A percentile compares a stretch with the other conserved stretches of the same genome.
phyloP scores from a whole-genome alignment of 2,113 vertebrate species.

The Chelonoidis abingdonii region DNA sequence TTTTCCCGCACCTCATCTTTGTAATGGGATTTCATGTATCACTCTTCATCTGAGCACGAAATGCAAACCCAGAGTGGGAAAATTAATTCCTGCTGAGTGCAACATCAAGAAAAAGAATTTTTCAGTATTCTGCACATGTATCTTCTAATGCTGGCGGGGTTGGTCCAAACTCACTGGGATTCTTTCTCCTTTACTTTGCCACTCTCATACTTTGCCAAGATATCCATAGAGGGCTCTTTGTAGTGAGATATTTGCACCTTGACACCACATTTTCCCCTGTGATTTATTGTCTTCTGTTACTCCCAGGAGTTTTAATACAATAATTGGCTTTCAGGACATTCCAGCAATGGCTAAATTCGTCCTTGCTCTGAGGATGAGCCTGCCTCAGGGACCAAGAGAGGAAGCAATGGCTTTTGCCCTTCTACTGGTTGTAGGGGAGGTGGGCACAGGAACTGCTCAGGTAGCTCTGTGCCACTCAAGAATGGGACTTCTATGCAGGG shows the following conservation, averaged over 20 bases:
- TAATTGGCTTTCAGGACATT: background rate
- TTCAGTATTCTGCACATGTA: background rate
- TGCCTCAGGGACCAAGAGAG: background rate
- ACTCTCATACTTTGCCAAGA: background rate
- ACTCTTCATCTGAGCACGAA: background rate
- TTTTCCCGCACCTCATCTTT: background rate
- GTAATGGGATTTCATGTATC: background rate
- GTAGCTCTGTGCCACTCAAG: background rate
- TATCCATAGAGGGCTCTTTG: background rate
- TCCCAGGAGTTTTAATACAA: background rate
- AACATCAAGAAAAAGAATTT: background rate
- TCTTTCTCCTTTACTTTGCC: background rate
- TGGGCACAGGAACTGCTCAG: background rate
- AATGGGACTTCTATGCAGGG: background rate
- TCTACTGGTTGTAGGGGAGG: background rate
- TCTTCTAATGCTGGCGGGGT: background rate
- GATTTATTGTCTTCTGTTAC: rapidly evolving
- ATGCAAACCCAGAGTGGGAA: background rate
- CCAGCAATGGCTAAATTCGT: background rate
- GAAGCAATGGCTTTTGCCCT: background rate
- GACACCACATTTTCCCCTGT: background rate
- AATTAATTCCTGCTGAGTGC: background rate
- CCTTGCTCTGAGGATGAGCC: background rate
- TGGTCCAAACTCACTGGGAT: background rate
- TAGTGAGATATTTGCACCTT: background rate